Evolutionary conservation across 1,140 invertebrate genomes (phyloP), one percentile per base, ranked within the genome.

Genomic region (Druon quercuslanigerum): DNA sequence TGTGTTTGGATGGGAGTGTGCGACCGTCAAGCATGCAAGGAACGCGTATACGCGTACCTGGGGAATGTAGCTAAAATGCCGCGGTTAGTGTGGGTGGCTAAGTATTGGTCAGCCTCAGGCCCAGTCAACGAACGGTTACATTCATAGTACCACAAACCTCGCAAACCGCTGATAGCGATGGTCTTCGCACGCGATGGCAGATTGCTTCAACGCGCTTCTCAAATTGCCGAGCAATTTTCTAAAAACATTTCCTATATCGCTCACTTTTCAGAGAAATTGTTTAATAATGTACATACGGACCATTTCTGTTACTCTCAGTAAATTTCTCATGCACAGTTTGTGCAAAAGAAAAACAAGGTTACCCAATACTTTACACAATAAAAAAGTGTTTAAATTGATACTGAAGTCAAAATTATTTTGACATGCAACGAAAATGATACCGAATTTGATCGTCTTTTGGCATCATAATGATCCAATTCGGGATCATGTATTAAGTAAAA

Each of bases 81-180:
- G 51, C 51, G 51, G 51, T 52, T n/a, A 52, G 51, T 52, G 51
- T 52, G n/a, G 51, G 51, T 52, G 51, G 51, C 51, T 52, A 52
- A 52, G 51, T n/a, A 13, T 52, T 52, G 51, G 51, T 52, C 51
- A 52, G 51, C 51, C 51, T 52, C n/a, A n/a, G 51, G 51, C n/a
- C 6, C n/a, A 52, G 51, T 52, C 51, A 52, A 52, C 51, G n/a
- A 52, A 52, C 51, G 51, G 51, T 52, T 52, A 16, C 51, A n/a
- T 52, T 14, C 51, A 16, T 16, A 52, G 51, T 52, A 52, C 51
- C 51, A 52, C 51, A 52, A n/a, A 52, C 51, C 51, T 3, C 51
- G 12, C 51, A 52, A 52, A 52, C 16, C 51, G 51, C 51, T 52
- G 51, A 52, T 52, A 52, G 51, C 51, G 51, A 52, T 52, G n/a